Base-by-base conservation (phyloP, 2,888 invertebrate genomes). In the Andrena bicolor region DNA sequence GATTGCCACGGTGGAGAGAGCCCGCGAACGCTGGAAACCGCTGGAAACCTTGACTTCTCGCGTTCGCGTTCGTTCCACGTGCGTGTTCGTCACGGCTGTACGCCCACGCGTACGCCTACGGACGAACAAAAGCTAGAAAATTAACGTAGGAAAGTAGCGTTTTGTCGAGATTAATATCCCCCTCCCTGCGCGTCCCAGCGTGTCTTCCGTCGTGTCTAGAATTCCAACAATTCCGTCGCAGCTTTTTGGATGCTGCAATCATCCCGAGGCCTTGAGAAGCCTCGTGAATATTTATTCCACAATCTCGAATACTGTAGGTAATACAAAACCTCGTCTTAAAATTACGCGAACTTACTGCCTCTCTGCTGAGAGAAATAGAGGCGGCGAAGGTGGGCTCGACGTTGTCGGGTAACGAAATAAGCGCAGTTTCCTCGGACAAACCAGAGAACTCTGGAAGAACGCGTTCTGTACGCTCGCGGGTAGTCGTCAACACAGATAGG, bases 131-230 rank as follows among this genome's bases (percentile, higher is more conserved):
- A 77, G 83, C 73, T 83, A 70, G 83, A 74, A 71, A 83, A 77
- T 83, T 82, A 83, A 83, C 83, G 82, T 77, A 82, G 83, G 77
- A 77, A 83, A 81, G 82, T 82, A 82, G 77, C 82, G 77, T 66
- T 82, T 83, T 83, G 83, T 83, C 82, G 69, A 83, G 77, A 81
- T 73, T 71, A 60, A 61, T 77, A 74, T 81, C 73, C 70, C 53
- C 58, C 20, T 56, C 58, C 60, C 7, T 7, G 4, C 23, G 32
- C 41, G 51, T 20, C 16, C 51, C 20, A 51, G 13, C 41, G 48
- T 28, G 20, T 56, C 56, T 61, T n/a, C 30, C 8, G 13, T 23
- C 6, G 32, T 30, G 51, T 8, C 51, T 20, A 13, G 56, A 23
- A 23, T 56, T 56, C 26, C 56, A 26, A 56, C 56, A 56, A 23